Conservation (phyloP, 2,888 invertebrate genomes). For the Spodoptera picta region DNA sequence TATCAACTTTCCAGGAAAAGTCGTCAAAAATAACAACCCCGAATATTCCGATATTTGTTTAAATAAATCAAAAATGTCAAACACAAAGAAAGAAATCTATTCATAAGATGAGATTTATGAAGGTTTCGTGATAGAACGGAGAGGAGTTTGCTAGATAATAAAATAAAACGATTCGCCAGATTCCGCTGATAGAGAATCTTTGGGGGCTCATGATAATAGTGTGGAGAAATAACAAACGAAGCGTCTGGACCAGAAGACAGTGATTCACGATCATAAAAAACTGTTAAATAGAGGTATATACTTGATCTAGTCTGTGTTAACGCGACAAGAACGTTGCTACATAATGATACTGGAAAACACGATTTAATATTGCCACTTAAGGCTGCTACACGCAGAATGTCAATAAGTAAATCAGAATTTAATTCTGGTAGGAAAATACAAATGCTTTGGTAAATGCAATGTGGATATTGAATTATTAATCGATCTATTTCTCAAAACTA, state of each 20-base stretch:
- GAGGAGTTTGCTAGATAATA: slow-evolving; percentile 44
- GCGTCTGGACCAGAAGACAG: slow-evolving; percentile 34
- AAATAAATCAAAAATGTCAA: slow-evolving; percentile 47
- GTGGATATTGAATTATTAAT: slow-evolving; percentile 5
- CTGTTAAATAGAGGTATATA: slow-evolving; percentile 3
- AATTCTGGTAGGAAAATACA: neutral
- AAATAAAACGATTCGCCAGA: slow-evolving; percentile 48
- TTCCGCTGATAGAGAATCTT: slow-evolving; percentile 47
- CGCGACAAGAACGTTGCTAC: slow-evolving; percentile 11
- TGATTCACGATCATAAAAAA: slow-evolving; percentile 31
- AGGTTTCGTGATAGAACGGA: slow-evolving; percentile 50
- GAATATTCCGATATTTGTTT: slow-evolving; percentile 24
- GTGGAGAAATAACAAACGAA: slow-evolving; percentile 35
- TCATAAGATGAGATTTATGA: slow-evolving; percentile 45
- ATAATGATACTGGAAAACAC: neutral
- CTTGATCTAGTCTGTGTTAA: slow-evolving; percentile 13
- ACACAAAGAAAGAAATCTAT: slow-evolving; percentile 25
- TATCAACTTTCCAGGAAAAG: slow-evolving; percentile 40
- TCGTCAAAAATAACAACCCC: slow-evolving; percentile 31
- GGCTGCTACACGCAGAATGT: neutral
- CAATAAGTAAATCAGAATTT: neutral
- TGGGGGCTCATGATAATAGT: slow-evolving; percentile 50
- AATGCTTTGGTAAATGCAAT: slow-evolving; percentile 2
- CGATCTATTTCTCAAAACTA: slow-evolving; percentile 1
- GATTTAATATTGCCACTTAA: too few species aligned